Base-by-base conservation (phyloP, 23 tunicate species). In the Ascidia mentula region DNA sequence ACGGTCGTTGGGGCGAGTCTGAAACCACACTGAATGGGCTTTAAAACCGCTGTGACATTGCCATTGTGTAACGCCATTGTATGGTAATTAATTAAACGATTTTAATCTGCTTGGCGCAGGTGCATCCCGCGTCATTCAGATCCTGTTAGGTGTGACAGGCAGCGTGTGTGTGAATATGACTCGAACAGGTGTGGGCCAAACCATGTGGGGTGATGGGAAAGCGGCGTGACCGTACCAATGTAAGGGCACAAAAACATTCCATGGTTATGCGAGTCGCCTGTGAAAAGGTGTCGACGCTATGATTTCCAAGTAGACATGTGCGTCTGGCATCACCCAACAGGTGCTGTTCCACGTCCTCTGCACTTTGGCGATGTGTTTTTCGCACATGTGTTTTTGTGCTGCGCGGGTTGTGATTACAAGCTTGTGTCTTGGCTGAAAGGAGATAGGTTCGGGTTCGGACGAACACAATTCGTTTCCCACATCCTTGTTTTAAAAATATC, bases 301-400 rank as follows among this genome's bases (percentile, higher is more conserved):
- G 13, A 28, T 9, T 53, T 28, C 4, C 65, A 20, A 9, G 28
- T 53, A 53, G 65, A 53, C 65, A 53, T 53, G 65, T 53, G 24
- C 13, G 65, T 53, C 65, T 53, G 65, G 65, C 65, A 3, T 6
- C 13, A 5, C 28, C 65, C 7, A 9, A 28, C 65, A 53, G 65
- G 65, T 53, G 65, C 13, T 5, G 28, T 53, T 26, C 65, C 65
- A 75, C 53, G n/a, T 13, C 26, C n/a, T 69, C 31, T 69, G 74
- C 28, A 13, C 31, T 69, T 22, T 69, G 74, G 74, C 24, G 74
- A 69, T 69, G 74, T 69, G 30, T 73, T 73, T 73, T 12, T n/a
- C n/a, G n/a, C n/a, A n/a, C n/a, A n/a, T n/a, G n/a, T n/a, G n/a
- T n/a, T n/a, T n/a, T n/a, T n/a, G n/a, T n/a, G n/a, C n/a, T n/a